Conservation (phyloP, 2,888 invertebrate species). For the Agrotis puta region DNA sequence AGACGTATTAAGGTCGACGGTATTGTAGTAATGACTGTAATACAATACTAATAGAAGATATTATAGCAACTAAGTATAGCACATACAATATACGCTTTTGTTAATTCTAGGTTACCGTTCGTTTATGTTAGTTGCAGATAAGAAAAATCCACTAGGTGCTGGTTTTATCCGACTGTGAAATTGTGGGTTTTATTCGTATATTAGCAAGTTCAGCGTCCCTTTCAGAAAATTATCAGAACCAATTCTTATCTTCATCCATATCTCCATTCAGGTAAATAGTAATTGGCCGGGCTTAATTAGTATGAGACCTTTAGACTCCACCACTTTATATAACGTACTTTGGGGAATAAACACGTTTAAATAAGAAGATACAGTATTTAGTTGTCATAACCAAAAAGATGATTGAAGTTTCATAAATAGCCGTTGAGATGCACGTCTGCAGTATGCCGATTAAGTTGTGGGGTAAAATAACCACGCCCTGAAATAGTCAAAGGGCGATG, state of each 20-base stretch:
- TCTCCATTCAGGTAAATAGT: slow-evolving; percentile 12
- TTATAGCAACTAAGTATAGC: slow-evolving; percentile 6
- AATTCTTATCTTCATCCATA: not conserved
- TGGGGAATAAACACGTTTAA: slow-evolving; percentile 1
- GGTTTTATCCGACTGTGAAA: not conserved
- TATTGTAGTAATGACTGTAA: slow-evolving; percentile 28
- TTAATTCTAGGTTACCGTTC: slow-evolving; percentile 18
- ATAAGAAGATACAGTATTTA: not conserved
- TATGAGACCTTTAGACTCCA: not conserved
- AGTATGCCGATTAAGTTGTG: too few relatives aligned
- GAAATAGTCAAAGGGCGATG: too few relatives aligned
- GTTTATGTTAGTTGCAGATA: slow-evolving; percentile 21
- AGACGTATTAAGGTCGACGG: slow-evolving; percentile 42
- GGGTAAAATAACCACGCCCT: too few relatives aligned
- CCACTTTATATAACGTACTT: not conserved
- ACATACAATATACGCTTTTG: slow-evolving; percentile 3
- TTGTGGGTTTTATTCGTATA: slow-evolving; percentile 1
- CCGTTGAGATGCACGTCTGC: too few relatives aligned
- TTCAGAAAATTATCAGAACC: not conserved
- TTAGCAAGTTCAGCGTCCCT: not conserved
- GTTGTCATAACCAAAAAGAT: too few relatives aligned
- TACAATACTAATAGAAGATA: slow-evolving; percentile 17
- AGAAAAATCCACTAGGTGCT: slow-evolving; percentile 6
- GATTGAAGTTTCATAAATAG: too few relatives aligned
- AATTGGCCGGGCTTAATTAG: slow-evolving; percentile 13